phyloP scores from a whole-genome alignment of 2,113 vertebrate genomes.

The Grantiella picta region DNA sequence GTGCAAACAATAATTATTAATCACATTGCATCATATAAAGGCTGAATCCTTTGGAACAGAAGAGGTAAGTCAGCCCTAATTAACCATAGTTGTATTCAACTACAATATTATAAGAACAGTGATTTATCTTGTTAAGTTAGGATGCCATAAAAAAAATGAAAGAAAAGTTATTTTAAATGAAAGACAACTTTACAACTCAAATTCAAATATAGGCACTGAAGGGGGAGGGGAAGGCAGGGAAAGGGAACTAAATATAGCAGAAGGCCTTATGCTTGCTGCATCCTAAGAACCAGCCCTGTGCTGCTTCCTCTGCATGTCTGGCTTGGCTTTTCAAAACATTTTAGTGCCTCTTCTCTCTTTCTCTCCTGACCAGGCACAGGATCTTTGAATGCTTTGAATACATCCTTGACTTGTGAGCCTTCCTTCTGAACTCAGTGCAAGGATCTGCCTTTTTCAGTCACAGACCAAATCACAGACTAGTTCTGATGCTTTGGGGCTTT shows the following conservation, averaged over 20 bases:
- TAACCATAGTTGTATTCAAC: neutral
- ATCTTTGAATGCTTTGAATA: neutral
- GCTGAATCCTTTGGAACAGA: neutral
- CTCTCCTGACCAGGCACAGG: neutral
- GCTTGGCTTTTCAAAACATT: neutral
- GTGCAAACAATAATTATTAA: neutral
- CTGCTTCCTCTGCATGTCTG: neutral
- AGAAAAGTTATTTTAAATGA: neutral
- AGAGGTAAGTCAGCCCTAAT: neutral
- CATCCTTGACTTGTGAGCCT: neutral
- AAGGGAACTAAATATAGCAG: constrained; percentile 24
- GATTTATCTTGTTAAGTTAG: neutral
- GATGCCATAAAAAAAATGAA: neutral
- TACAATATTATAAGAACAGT: neutral
- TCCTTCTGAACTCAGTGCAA: neutral
- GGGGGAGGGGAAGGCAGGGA: neutral
- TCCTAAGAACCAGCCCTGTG: neutral
- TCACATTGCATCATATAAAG: neutral
- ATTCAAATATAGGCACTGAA: neutral
- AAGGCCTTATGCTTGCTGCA: neutral
- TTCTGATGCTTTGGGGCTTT: neutral
- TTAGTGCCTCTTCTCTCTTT: neutral
- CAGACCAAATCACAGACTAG: neutral
- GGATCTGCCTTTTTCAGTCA: neutral
- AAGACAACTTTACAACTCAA: neutral